phyloP scores from a whole-genome alignment of 2,888 invertebrate genomes.

The Nipponacmea schrenckii region DNA sequence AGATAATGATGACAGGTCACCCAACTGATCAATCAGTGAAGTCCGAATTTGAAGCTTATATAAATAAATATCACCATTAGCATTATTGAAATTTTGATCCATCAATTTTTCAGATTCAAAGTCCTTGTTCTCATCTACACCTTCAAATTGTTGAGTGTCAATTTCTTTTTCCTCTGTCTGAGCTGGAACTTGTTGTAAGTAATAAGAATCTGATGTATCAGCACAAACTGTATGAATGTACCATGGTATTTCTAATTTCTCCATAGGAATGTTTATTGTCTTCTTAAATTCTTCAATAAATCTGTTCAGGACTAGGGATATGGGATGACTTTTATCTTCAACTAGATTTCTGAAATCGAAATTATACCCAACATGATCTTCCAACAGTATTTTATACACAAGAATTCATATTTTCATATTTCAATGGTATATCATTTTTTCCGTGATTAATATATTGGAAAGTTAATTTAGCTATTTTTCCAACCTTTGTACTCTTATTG shows the following conservation, averaged over 20 bases:
- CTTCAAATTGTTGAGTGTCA: neutral
- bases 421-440: too few relatives aligned
- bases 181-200: constrained; percentile 23
- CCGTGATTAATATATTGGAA: too few relatives aligned
- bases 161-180: constrained; percentile 10
- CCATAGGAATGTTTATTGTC: neutral
- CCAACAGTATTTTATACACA: neutral
- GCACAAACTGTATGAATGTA: neutral
- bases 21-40: constrained; percentile 11
- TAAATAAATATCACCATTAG: neutral
- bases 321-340: neutral
- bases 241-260: neutral
- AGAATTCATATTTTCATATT: too few relatives aligned
- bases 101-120: neutral
- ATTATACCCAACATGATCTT: neutral
- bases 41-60: constrained; percentile 12
- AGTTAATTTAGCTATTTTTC: too few relatives aligned
- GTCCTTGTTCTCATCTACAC: neutral
- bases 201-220: constrained; percentile 2
- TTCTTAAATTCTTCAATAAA: too few relatives aligned
- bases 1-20: neutral
- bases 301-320: neutral
- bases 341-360: neutral
- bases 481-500: too few relatives aligned
- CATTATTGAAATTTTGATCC: neutral